phyloP scores from a whole-genome alignment of 2,888 invertebrate genomes.

The Drosophila quinaria region DNA sequence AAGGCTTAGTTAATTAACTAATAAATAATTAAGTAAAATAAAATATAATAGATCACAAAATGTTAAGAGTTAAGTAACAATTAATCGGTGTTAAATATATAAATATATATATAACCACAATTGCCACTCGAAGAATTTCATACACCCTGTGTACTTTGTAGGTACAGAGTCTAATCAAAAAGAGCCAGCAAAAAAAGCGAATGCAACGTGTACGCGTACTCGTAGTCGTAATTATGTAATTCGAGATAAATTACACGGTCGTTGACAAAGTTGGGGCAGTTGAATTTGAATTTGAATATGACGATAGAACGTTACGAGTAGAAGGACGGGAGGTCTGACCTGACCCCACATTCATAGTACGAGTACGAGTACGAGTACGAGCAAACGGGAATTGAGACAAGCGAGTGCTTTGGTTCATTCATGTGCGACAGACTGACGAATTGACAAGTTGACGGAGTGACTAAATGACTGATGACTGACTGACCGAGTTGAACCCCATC shows the following conservation, averaged over 20 bases:
- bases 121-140: not conserved
- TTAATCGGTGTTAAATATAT: too few species aligned
- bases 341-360: slow-evolving; percentile 37
- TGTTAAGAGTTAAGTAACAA: too few species aligned
- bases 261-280: slow-evolving; percentile 60
- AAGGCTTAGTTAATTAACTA: too few species aligned
- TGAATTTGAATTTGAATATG: slow-evolving; percentile 45
- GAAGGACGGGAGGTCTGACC: slow-evolving; percentile 46
- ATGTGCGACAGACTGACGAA: not conserved
- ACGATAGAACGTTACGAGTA: not conserved
- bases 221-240: slow-evolving; percentile 53
- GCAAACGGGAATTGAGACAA: slow-evolving; percentile 35
- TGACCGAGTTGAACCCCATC: slow-evolving; percentile 15
- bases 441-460: not conserved
- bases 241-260: slow-evolving; percentile 69
- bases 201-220: slow-evolving; percentile 32
- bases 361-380: too few species aligned
- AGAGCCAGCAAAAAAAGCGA: not conserved
- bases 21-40: too few species aligned
- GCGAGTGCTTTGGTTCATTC: slow-evolving; percentile 6
- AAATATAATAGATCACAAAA: too few species aligned
- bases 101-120: not conserved
- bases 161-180: not conserved
- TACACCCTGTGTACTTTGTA: not conserved
- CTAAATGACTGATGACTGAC: not conserved